These are phyloP conservation scores for Abrostola tripartita DNA, from an alignment of 2,888 invertebrate species.

Conservation along the genomic window DNA sequence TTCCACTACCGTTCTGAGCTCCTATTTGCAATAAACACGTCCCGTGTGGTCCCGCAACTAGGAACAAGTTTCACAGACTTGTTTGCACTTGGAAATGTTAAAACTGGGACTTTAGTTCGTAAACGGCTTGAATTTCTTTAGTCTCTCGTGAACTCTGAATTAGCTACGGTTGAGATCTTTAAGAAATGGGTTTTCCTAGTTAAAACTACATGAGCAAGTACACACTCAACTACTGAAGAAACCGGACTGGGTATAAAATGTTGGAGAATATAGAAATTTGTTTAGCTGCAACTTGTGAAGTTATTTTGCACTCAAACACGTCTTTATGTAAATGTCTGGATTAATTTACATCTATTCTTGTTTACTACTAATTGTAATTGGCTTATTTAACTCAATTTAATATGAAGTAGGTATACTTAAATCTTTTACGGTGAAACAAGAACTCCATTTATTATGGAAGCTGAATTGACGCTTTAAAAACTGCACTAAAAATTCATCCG, in stretches of 20 bases:
- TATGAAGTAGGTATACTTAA: too few species aligned
- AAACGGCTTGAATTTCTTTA: constrained; percentile 70
- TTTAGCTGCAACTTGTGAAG: neutral
- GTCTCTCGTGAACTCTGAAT: constrained; percentile 68
- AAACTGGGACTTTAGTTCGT: constrained; percentile 71
- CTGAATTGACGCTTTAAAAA: too few species aligned
- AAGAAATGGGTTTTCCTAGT: constrained; percentile 44
- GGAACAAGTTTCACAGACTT: constrained; percentile 75
- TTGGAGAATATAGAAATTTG: neutral
- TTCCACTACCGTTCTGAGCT: constrained; percentile 64
- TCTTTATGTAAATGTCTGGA: neutral
- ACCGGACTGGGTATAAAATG: neutral
- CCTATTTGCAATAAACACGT: constrained; percentile 82
- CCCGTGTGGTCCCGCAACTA: constrained; percentile 71
- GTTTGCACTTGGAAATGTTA: constrained; percentile 78
- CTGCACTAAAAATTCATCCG: constrained; percentile 42
- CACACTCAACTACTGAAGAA: constrained; percentile 21
- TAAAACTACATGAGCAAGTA: constrained; percentile 34
- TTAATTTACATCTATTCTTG: too few species aligned
- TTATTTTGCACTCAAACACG: neutral
- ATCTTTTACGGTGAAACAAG: too few species aligned
- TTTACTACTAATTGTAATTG: too few species aligned
- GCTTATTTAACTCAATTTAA: too few species aligned
- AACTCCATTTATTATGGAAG: too few species aligned
- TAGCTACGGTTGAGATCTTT: constrained; percentile 63